Conservation (phyloP, 2,113 vertebrate genomes). For the Bostrychus sinensis region DNA sequence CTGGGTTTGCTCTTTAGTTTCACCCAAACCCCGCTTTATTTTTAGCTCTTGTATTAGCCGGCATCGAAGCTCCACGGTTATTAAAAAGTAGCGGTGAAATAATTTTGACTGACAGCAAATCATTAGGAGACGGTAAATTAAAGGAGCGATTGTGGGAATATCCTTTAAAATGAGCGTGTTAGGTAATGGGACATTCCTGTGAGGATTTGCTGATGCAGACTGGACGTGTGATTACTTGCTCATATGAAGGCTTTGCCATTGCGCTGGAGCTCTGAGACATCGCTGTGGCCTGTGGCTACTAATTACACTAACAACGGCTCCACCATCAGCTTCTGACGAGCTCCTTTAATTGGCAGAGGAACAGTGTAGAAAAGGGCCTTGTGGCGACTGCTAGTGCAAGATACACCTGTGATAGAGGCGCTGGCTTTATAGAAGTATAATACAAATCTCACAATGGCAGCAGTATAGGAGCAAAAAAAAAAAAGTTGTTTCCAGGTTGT, state of each 20-base stretch:
- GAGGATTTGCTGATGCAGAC: constrained; percentile 28
- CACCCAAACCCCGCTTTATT: not conserved
- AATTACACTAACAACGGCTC: constrained; percentile 65
- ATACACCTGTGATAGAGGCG: constrained; percentile 38
- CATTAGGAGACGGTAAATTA: constrained; percentile 14
- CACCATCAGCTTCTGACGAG: constrained; percentile 57
- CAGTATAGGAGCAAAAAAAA: not conserved
- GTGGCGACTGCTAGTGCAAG: constrained; percentile 28
- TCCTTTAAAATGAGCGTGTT: constrained; percentile 5
- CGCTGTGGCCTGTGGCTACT: constrained; percentile 53
- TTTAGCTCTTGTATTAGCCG: not conserved
- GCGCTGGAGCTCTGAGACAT: constrained; percentile 29
- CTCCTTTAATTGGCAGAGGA: constrained; percentile 65
- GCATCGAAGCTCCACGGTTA: not conserved
- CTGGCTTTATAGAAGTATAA: constrained; percentile 16
- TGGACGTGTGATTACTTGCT: constrained; percentile 66
- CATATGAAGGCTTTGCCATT: constrained; percentile 36
- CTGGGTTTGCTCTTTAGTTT: not conserved
- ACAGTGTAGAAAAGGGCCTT: constrained; percentile 44
- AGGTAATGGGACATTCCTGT: constrained; percentile 41
- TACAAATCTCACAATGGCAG: constrained; percentile 1
- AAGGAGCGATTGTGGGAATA: constrained; percentile 8
- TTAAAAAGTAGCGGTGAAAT: not conserved
- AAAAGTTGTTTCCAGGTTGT: not conserved
- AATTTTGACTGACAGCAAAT: not conserved